These are phyloP conservation scores for Mormyrus lacerda DNA, from an alignment of 2,113 vertebrate species.

Conservation along the genomic window DNA sequence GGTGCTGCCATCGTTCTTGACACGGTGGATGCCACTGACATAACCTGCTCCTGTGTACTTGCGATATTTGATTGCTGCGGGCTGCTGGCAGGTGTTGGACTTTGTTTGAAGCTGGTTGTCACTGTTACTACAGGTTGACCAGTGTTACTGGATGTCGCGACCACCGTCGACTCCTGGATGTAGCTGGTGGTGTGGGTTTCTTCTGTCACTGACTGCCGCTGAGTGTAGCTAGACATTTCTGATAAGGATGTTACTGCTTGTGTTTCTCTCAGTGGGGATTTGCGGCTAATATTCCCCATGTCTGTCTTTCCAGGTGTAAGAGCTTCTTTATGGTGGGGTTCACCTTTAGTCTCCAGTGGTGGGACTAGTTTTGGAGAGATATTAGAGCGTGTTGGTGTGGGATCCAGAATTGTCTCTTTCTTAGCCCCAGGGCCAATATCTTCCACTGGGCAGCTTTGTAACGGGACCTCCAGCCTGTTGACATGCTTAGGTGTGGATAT, in stretches of 20 bases:
- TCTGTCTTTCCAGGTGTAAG: conserved; percentile 27
- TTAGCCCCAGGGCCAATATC: conserved; percentile 27
- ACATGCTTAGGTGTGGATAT: conserved; percentile 51
- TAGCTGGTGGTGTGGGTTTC: conserved; percentile 37
- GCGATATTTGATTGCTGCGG: conserved; percentile 22
- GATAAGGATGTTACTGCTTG: conserved; percentile 46
- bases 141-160: conserved; percentile 23
- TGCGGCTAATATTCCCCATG: conserved; percentile 8
- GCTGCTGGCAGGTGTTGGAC: background rate
- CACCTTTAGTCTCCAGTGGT: conserved; percentile 24
- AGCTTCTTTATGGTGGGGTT: background rate
- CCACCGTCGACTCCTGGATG: conserved; percentile 39
- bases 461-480: conserved; percentile 60
- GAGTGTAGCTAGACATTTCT: conserved; percentile 55
- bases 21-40: conserved; percentile 33
- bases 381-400: conserved; percentile 24
- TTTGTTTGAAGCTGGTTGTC: conserved; percentile 20
- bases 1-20: conserved; percentile 38
- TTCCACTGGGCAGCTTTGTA: conserved; percentile 46
- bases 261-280: conserved; percentile 31
- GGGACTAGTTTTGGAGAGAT: conserved; percentile 27
- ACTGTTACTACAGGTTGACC: conserved; percentile 26
- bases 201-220: conserved; percentile 46
- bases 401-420: conserved; percentile 35
- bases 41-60: conserved; percentile 31